Percentiles rank a stretch among this genome's conserved stretches.
Evolutionary conservation across 1,140 invertebrate genomes (phyloP).

Genomic region (Dryas iulia): DNA sequence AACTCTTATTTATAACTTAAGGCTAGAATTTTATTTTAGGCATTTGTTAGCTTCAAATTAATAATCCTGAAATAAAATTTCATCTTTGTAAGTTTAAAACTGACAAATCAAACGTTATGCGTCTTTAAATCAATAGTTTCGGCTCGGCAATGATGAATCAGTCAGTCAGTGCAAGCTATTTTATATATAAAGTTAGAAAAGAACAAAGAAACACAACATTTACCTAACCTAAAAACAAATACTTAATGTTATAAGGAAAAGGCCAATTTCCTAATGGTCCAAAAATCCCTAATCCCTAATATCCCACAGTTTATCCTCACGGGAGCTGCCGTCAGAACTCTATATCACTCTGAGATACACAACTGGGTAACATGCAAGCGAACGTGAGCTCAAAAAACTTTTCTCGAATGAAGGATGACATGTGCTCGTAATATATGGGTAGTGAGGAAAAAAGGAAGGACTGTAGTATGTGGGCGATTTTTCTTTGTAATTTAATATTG

Average conservation of each 20-base stretch:
- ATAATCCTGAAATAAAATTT: no score
- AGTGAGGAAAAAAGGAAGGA: background rate
- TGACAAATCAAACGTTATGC: no score
- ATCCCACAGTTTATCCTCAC: background rate
- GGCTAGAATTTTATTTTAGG: no score
- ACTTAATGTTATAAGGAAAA: background rate
- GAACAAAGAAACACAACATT: no score
- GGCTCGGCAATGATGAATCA: no score
- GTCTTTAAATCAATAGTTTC: no score
- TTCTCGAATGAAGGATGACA: background rate
- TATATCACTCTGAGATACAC: background rate
- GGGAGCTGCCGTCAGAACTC: background rate
- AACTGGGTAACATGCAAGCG: background rate
- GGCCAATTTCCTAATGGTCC: background rate
- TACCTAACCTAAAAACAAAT: background rate
- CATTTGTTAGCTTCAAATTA: no score
- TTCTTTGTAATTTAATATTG: background rate
- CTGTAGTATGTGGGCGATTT: background rate
- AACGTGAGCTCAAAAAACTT: background rate
- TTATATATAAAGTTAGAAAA: background rate
- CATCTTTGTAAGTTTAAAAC: no score
- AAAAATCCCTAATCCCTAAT: background rate
- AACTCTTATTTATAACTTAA: no score
- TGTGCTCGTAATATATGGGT: background rate
- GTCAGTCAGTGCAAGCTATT: no score